Conservation (phyloP, 2,113 vertebrate genomes). For the Toxotes jaculatrix region DNA sequence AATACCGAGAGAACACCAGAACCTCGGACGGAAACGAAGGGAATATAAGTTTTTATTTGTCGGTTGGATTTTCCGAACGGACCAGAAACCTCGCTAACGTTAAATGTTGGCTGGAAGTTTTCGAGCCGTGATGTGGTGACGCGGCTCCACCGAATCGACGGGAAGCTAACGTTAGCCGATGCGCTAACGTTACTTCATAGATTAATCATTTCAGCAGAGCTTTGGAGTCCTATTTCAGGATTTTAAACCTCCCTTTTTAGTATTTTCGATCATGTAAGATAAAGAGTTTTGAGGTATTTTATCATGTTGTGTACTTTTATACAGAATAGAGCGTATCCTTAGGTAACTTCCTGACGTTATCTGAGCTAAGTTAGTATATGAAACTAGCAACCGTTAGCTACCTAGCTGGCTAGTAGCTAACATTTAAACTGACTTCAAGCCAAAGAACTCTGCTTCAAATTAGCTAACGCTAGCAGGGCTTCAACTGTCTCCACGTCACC, state of each 20-base stretch:
- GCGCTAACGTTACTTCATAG: constrained; percentile 53
- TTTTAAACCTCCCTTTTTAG: constrained; percentile 1
- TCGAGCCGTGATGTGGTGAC: constrained; percentile 76
- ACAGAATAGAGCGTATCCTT: not conserved
- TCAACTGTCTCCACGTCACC: constrained; percentile 60
- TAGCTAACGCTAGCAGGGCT: constrained; percentile 49
- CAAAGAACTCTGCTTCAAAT: constrained; percentile 69
- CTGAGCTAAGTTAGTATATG: constrained; percentile 35
- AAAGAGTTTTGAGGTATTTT: not conserved
- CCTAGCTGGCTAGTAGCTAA: constrained; percentile 77
- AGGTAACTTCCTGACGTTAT: constrained; percentile 23
- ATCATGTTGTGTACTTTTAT: constrained; percentile 47
- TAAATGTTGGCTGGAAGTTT: constrained; percentile 63
- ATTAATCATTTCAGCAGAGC: constrained; percentile 33
- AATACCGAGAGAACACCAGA: not conserved
- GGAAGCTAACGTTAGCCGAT: constrained; percentile 73
- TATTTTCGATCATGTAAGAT: not conserved
- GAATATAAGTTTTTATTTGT: not conserved
- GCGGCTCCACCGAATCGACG: constrained; percentile 67
- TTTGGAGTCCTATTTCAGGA: constrained; percentile 7
- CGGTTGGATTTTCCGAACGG: constrained; percentile 14
- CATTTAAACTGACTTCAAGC: constrained; percentile 65
- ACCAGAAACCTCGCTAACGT: constrained; percentile 14
- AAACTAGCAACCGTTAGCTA: constrained; percentile 69
- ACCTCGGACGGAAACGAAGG: constrained; percentile 26